Evolutionary conservation across 2,797 vertebrate genomes (phyloP).

Genomic region (Capromys pilorides): DNA sequence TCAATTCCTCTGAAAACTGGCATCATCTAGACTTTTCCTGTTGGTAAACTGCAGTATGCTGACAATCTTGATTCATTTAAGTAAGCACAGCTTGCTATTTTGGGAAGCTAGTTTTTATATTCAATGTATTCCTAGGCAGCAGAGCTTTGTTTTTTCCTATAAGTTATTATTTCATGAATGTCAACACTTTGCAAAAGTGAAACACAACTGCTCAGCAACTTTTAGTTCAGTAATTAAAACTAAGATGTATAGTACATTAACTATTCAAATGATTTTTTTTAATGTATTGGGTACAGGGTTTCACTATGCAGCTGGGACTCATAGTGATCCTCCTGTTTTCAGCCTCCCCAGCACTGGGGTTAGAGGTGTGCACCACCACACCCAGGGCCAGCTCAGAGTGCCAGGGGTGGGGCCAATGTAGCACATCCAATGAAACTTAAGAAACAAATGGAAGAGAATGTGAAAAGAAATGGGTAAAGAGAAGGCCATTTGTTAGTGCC

Average conservation of each 20-base stretch:
- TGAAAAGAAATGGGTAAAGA: background rate
- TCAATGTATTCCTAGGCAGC: background rate
- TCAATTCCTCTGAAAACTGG: background rate
- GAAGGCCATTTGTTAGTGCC: background rate
- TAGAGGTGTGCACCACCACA: no score
- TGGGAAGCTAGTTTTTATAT: background rate
- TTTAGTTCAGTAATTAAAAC: constrained; percentile 12
- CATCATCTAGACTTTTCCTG: background rate
- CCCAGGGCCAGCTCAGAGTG: no score
- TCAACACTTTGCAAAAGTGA: background rate
- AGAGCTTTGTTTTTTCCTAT: background rate
- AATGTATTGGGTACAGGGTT: no score
- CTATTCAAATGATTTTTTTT: background rate
- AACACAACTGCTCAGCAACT: background rate
- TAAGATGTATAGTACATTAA: background rate
- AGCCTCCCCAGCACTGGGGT: no score
- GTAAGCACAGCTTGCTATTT: background rate
- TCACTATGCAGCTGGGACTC: no score
- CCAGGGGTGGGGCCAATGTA: no score
- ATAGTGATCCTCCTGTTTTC: no score
- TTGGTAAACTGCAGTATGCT: background rate
- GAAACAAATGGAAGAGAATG: background rate
- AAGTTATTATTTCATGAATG: constrained; percentile 5
- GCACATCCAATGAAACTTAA: background rate
- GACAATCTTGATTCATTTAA: background rate